phyloP scores from a whole-genome alignment of 2,797 vertebrate species.

The Kryptopterus vitreolus region DNA sequence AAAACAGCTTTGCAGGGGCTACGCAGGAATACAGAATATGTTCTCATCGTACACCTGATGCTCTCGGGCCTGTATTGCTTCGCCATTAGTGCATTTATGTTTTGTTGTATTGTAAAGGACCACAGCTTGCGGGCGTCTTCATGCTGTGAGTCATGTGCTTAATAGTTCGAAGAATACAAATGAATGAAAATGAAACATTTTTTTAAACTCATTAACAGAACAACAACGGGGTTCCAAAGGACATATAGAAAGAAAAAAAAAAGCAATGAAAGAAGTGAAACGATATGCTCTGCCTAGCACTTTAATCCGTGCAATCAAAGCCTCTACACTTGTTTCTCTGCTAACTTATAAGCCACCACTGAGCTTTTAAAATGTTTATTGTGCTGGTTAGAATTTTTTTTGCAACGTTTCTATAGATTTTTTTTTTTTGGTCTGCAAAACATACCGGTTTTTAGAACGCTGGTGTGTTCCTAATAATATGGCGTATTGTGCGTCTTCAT shows the following conservation, averaged over 20 bases:
- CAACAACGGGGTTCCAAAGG: not conserved
- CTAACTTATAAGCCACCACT: constrained; percentile 32
- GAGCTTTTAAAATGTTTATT: constrained; percentile 27
- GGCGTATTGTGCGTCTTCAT: too few relatives aligned
- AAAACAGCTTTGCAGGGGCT: constrained; percentile 20
- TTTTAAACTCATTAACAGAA: constrained; percentile 16
- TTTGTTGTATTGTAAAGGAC: not conserved
- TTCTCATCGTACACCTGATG: constrained; percentile 4
- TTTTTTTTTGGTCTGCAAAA: not conserved
- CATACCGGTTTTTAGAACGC: not conserved
- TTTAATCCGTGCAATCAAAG: constrained; percentile 31
- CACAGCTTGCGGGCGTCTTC: not conserved
- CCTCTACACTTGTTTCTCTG: constrained; percentile 14
- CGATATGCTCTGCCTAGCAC: constrained; percentile 22
- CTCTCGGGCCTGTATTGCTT: not conserved
- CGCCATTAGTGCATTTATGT: not conserved
- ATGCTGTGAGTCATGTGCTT: constrained; percentile 18
- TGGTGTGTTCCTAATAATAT: not conserved
- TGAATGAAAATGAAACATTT: constrained; percentile 12
- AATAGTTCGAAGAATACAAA: constrained; percentile 28
- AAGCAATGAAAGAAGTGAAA: constrained; percentile 24
- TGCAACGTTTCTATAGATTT: constrained; percentile 5
- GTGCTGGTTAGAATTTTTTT: constrained; percentile 25
- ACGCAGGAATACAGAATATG: constrained; percentile 16
- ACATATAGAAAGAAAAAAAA: constrained; percentile 20